Conservation (phyloP, 2,888 invertebrate genomes). For the Apamea monoglypha region DNA sequence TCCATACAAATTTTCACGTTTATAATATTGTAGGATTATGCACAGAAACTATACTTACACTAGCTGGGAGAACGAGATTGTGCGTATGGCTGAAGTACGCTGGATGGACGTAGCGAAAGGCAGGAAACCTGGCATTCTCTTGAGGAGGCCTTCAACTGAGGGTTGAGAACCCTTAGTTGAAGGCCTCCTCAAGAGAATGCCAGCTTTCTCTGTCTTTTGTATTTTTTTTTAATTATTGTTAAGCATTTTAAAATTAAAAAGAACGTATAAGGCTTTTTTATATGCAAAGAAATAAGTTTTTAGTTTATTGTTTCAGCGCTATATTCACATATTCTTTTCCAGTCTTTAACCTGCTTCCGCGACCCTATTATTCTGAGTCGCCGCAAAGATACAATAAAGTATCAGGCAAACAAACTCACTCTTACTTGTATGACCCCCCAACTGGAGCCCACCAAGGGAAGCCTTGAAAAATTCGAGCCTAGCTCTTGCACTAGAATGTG, state of each 20-base stretch:
- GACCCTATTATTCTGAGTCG: background rate
- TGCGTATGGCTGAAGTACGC: no score
- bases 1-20: no score
- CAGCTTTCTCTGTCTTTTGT: no score
- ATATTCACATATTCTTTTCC: background rate
- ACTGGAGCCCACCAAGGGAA: background rate
- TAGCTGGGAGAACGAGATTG: no score
- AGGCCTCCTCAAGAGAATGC: no score
- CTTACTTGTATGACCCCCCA: background rate
- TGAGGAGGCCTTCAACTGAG: no score
- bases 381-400: background rate
- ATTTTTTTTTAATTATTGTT: background rate
- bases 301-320: background rate
- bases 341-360: background rate
- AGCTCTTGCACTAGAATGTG: constrained; percentile 64
- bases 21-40: no score
- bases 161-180: no score
- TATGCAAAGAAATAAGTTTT: background rate
- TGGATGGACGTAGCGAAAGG: no score
- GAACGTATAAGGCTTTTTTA: background rate
- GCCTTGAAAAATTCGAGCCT: background rate
- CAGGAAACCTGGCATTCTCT: no score
- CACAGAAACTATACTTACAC: no score
- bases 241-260: background rate
- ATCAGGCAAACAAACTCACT: background rate